These are phyloP conservation scores for Seriola quinqueradiata DNA, from an alignment of 2,113 vertebrate genomes.

Conservation along the genomic window DNA sequence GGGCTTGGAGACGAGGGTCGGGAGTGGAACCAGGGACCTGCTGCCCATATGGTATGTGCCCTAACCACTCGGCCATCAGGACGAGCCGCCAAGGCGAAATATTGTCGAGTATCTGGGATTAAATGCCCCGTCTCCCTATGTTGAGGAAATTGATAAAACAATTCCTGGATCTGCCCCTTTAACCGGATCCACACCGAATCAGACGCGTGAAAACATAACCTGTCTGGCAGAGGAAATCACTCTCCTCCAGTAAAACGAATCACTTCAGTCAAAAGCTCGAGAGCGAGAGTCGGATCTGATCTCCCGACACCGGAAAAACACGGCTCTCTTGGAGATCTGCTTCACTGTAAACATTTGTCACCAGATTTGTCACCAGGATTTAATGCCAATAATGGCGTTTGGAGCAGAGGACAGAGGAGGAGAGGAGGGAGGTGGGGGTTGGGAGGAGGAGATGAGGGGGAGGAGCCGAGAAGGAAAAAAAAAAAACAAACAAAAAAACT, in stretches of 20 bases:
- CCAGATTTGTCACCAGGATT: slow-evolving; percentile 65
- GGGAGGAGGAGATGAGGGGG: slow-evolving; percentile 31
- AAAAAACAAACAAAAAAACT: slow-evolving; percentile 32
- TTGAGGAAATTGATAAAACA: too few relatives aligned
- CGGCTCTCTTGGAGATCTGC: slow-evolving; percentile 46
- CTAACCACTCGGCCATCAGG: too few relatives aligned
- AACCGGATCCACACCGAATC: too few relatives aligned
- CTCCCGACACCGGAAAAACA: slow-evolving; percentile 55
- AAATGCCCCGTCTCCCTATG: too few relatives aligned
- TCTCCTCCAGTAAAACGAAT: neutral
- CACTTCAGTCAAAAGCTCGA: neutral
- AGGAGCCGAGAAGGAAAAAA: neutral
- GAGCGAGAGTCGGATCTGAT: slow-evolving; percentile 43
- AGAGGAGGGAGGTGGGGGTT: slow-evolving; percentile 63
- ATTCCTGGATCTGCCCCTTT: too few relatives aligned
- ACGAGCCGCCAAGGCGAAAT: too few relatives aligned
- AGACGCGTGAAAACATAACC: too few relatives aligned
- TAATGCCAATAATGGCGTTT: slow-evolving; percentile 53
- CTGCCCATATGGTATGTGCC: too few relatives aligned
- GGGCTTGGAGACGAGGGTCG: too few relatives aligned
- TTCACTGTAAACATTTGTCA: slow-evolving; percentile 70
- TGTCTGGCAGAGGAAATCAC: neutral
- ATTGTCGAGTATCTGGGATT: too few relatives aligned
- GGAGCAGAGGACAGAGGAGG: slow-evolving; percentile 44
- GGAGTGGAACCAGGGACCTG: too few relatives aligned